Conservation (phyloP, 2,888 invertebrate species). For the Calliopum simillimum region DNA sequence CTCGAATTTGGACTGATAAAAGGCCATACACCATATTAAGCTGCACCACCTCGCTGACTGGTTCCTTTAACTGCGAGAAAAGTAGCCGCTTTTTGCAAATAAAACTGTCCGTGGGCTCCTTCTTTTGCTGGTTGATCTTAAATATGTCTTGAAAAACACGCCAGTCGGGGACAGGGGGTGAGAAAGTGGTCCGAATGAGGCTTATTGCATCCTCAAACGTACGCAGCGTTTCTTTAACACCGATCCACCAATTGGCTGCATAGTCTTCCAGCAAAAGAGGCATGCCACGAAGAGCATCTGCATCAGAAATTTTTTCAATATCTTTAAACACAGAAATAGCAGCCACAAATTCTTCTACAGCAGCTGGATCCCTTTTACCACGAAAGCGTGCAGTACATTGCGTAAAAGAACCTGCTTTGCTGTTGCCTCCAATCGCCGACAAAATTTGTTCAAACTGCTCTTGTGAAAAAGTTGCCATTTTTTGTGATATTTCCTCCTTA, state of each 20-base stretch:
- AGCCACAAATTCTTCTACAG: constrained; percentile 40
- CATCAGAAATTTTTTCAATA: constrained; percentile 39
- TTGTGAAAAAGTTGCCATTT: not conserved
- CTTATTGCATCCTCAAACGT: constrained; percentile 29
- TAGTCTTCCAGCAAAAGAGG: constrained; percentile 40
- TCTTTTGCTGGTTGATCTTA: constrained; percentile 26
- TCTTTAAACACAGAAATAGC: constrained; percentile 41
- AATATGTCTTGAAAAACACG: constrained; percentile 25
- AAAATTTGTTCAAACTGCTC: constrained; percentile 30
- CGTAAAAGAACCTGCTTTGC: constrained; percentile 30
- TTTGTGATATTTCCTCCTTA: too few species aligned
- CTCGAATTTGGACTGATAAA: constrained; percentile 12
- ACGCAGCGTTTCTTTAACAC: constrained; percentile 29
- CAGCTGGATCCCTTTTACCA: constrained; percentile 36
- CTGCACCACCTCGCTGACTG: constrained; percentile 27
- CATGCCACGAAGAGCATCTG: constrained; percentile 40
- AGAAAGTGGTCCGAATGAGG: constrained; percentile 26
- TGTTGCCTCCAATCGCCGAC: constrained; percentile 12
- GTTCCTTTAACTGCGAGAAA: constrained; percentile 23
- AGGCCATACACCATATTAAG: constrained; percentile 34
- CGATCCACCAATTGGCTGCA: constrained; percentile 46
- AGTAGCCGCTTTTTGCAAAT: constrained; percentile 32
- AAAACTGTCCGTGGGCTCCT: constrained; percentile 29
- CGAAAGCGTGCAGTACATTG: constrained; percentile 35
- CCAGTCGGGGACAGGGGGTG: constrained; percentile 31